Evolutionary conservation across 2,113 vertebrate genomes (phyloP), one percentile per base, ranked within the genome.

Genomic region (Anoura caudifer): DNA sequence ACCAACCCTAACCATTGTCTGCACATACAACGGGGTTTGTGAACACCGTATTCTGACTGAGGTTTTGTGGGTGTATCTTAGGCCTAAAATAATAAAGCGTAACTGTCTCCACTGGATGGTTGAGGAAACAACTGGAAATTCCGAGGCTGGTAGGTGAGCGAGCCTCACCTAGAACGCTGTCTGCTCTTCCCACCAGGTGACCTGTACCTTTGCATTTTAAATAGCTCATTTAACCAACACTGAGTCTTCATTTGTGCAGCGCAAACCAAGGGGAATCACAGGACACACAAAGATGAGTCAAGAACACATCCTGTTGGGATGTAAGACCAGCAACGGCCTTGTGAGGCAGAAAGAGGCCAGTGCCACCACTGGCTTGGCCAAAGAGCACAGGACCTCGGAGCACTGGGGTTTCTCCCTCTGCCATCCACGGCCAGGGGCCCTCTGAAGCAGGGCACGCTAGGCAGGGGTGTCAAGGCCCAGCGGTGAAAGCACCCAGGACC

Each of bases 351-450:
- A 59, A 72, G 22, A 63, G 20, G 19, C 38, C 22, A 36, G 31
- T 31, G 45, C 63, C 7, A 11, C 24, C 1, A 5, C 50, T 38
- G 43, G 56, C 38, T 59, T 84, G 31, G 56, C 79, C 19, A 0
- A 16, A 87, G 52, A 38, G 41, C 7, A 3, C 13, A 89, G 54
- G 24, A 9, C 47, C 41, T 67, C 20, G 16, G 11, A 52, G 24
- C 38, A n/a, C 4, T 41, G 4, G 52, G 31, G 67, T 69, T 10
- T 59, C 16, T 5, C 36, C 13, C 5, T 13, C 3, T 20, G 9
- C 17, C 2, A 6, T 11, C 43, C 19, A 3, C 3, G 17, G 8
- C 33, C 24, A 3, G 8, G 22, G 9, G 24, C 4, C 33, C 1
- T 17, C 52, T n/a, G 33, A 56, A 72, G 22, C 31, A 26, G 50